phyloP scores from a whole-genome alignment of 2,888 invertebrate genomes.

The Diarsia dahlii region DNA sequence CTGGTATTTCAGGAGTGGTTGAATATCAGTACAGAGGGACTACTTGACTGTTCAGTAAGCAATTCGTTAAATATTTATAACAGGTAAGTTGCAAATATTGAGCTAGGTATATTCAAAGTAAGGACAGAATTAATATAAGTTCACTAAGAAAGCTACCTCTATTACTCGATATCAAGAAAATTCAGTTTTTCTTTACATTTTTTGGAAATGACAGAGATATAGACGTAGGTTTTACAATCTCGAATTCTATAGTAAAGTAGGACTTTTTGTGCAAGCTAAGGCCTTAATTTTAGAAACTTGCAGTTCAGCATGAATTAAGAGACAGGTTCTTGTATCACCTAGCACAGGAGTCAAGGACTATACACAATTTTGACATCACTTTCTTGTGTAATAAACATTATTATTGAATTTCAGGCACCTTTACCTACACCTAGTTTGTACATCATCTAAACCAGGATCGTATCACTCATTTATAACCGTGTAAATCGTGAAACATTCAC shows the following conservation, averaged over 20 bases:
- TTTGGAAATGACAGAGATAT: background rate
- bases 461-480: slow-evolving; percentile 8
- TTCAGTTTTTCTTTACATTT: background rate
- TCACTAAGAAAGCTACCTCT: background rate
- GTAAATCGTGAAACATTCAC: slow-evolving; percentile 72
- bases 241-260: background rate
- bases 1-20: background rate
- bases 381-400: background rate
- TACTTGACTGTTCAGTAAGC: background rate
- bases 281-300: background rate
- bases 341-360: background rate
- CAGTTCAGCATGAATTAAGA: background rate
- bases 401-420: background rate
- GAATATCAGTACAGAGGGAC: background rate
- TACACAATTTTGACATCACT: background rate
- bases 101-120: background rate
- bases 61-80: background rate
- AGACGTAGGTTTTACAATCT: background rate
- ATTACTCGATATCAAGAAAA: background rate
- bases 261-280: background rate
- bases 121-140: background rate
- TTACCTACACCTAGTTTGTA: background rate
- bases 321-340: background rate
- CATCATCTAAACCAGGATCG: background rate
- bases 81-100: background rate